A percentile compares a stretch with the other conserved stretches of the same genome.
These are phyloP conservation scores for Etheostoma nigrum DNA, from an alignment of 2,797 vertebrate species.

Conservation along the genomic window DNA sequence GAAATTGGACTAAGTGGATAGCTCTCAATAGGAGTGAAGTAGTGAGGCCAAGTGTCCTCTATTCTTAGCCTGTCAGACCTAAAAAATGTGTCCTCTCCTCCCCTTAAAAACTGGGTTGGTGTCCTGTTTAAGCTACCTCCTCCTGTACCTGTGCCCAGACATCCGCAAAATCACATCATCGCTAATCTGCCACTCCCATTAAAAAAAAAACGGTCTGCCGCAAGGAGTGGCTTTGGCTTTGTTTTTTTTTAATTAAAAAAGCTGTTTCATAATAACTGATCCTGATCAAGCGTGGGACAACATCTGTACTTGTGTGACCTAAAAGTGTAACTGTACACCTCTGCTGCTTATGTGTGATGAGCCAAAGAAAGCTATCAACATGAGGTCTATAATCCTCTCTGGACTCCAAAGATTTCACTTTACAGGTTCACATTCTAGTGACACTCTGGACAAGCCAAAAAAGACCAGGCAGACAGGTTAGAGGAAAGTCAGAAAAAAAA, in stretches of 20 bases:
- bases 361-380: slow-evolving; percentile 59
- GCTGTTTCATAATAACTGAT: slow-evolving; percentile 38
- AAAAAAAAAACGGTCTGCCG: slow-evolving; percentile 36
- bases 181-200: slow-evolving; percentile 56
- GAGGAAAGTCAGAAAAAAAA: slow-evolving; percentile 5
- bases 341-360: slow-evolving; percentile 40
- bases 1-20: slow-evolving; percentile 41
- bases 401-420: slow-evolving; percentile 38
- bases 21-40: slow-evolving; percentile 55
- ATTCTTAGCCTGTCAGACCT: slow-evolving; percentile 74
- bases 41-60: slow-evolving; percentile 66
- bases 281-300: slow-evolving; percentile 27
- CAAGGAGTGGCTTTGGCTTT: slow-evolving; percentile 24
- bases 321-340: slow-evolving; percentile 30
- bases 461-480: slow-evolving; percentile 9
- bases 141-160: slow-evolving; percentile 54
- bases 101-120: slow-evolving; percentile 75
- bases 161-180: slow-evolving; percentile 41
- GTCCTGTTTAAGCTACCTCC: slow-evolving; percentile 64
- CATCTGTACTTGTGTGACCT: slow-evolving; percentile 42
- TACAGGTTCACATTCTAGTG: slow-evolving; percentile 44
- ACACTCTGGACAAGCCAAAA: slow-evolving; percentile 23
- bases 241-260: slow-evolving; percentile 17
- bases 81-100: slow-evolving; percentile 44
- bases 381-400: slow-evolving; percentile 55